Percentiles rank a stretch among this genome's conserved stretches.
phyloP scores from a whole-genome alignment of 2,113 vertebrate genomes.

The Cichladusa arquata region DNA sequence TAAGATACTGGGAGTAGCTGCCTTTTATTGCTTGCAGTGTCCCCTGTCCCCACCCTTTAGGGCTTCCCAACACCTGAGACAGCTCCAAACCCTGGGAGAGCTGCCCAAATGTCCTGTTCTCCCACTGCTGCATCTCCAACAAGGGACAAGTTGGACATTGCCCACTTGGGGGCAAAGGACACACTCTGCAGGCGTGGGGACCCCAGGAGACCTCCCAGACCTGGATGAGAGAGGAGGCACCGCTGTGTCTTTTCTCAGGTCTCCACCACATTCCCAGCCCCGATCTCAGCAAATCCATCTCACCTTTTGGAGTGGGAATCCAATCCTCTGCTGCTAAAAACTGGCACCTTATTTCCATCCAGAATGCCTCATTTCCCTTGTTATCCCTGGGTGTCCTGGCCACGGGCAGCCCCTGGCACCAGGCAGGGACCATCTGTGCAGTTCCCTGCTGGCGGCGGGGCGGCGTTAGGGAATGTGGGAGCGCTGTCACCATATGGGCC shows the following conservation, averaged over 20 bases:
- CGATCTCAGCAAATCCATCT: not conserved
- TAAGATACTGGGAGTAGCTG: not conserved
- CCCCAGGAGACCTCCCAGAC: not conserved
- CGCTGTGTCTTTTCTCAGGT: rapidly evolving
- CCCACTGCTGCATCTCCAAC: not conserved
- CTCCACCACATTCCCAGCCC: rapidly evolving
- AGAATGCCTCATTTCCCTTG: constrained; percentile 52
- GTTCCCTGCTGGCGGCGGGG: rapidly evolving
- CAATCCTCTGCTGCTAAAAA: not conserved
- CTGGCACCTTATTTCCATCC: constrained; percentile 12
- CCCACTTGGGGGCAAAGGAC: not conserved
- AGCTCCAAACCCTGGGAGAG: not conserved
- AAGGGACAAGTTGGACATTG: not conserved
- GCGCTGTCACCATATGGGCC: not conserved
- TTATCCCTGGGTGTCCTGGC: constrained; percentile 41
- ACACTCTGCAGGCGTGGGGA: not conserved
- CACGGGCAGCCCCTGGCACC: constrained; percentile 2
- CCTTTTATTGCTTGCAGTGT: not conserved
- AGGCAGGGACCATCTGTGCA: not conserved
- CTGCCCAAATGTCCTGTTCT: not conserved
- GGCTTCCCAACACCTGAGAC: not conserved
- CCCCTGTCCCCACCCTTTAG: not conserved
- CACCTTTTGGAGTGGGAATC: not conserved
- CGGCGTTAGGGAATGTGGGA: not conserved
- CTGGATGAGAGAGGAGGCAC: not conserved